Conservation (phyloP, 2,888 invertebrate species). For the Metellina segmentata region DNA sequence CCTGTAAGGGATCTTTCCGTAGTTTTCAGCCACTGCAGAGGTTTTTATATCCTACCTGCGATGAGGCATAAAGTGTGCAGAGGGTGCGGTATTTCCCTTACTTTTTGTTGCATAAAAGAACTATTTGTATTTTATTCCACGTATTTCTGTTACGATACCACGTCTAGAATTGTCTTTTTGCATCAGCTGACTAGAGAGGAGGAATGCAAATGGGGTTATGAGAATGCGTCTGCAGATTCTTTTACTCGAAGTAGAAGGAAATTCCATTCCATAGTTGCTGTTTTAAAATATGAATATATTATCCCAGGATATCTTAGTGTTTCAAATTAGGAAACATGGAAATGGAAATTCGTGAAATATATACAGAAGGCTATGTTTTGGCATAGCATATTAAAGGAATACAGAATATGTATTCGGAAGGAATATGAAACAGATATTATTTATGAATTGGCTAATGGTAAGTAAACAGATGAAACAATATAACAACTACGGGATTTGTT, state of each 20-base stretch:
- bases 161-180: constrained; percentile 25
- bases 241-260: neutral
- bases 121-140: constrained; percentile 8
- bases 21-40: neutral
- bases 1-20: neutral
- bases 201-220: neutral
- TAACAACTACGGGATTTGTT: no score
- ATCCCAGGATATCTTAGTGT: neutral
- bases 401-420: neutral
- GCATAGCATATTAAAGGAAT: neutral
- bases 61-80: neutral
- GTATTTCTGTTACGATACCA: constrained; percentile 47
- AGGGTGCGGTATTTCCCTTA: neutral
- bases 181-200: constrained; percentile 3
- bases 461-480: no score
- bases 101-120: neutral
- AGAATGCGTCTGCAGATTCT: neutral
- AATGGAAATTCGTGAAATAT: no score
- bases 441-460: no score
- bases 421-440: no score
- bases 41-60: neutral
- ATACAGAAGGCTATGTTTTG: neutral
- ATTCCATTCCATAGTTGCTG: neutral
- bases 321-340: neutral
- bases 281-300: neutral